Conservation (phyloP, 1,140 invertebrate genomes). For the Ips typographus region DNA sequence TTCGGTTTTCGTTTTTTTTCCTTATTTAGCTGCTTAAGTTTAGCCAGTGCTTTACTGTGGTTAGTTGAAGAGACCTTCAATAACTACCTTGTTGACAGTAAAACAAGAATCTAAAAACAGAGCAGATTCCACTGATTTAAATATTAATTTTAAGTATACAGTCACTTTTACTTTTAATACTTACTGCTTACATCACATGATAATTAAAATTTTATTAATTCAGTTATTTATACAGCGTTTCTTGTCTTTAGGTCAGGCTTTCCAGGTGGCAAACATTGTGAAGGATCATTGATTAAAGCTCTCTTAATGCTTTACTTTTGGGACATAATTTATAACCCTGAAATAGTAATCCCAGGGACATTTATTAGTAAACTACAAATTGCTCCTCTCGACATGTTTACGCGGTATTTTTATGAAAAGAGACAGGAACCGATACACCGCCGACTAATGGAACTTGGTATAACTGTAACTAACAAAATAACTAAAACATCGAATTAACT, state of each 20-base stretch:
- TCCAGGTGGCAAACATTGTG: constrained; percentile 43
- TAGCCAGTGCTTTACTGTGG: too few species aligned
- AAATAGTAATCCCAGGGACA: constrained; percentile 34
- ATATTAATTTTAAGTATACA: too few species aligned
- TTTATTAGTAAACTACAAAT: constrained; percentile 44
- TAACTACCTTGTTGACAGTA: too few species aligned
- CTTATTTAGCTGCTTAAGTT: too few species aligned
- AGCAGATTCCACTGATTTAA: too few species aligned
- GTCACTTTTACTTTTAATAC: too few species aligned
- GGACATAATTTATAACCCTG: constrained; percentile 45
- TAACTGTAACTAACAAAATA: too few species aligned
- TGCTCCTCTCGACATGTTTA: constrained; percentile 44
- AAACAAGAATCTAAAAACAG: too few species aligned
- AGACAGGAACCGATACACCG: constrained; percentile 42
- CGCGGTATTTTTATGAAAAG: constrained; percentile 44
- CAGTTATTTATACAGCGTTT: too few species aligned
- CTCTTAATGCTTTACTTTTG: constrained; percentile 46
- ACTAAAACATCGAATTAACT: not conserved
- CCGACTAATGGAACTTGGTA: constrained; percentile 39
- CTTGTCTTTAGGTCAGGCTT: constrained; percentile 26
- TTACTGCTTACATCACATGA: not conserved
- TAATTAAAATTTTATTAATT: not conserved
- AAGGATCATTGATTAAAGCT: constrained; percentile 38
- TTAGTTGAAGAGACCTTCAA: too few species aligned
- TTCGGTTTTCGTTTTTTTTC: too few species aligned